A percentile compares a stretch with the other conserved stretches of the same genome.
Evolutionary conservation across 1,140 invertebrate genomes (phyloP).

Genomic region (Drosophila fuyamai): DNA sequence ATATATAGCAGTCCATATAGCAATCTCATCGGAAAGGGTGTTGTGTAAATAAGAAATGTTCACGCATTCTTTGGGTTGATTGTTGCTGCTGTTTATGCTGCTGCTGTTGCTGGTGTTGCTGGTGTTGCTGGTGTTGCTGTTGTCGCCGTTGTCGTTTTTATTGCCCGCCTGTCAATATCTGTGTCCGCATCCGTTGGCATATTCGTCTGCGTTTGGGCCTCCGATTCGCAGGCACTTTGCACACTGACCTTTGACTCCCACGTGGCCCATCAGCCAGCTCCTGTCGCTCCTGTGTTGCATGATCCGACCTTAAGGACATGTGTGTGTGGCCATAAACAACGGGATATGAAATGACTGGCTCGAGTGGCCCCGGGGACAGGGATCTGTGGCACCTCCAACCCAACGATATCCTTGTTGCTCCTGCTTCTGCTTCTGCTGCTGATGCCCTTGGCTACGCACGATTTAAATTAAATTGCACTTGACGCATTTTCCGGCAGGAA

Average conservation of each 20-base stretch:
- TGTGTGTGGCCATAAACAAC: conserved; percentile 75
- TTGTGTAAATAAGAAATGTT: conserved; percentile 50
- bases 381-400: not conserved
- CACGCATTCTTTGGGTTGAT: conserved; percentile 39
- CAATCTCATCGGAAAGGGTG: conserved; percentile 1
- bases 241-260: conserved; percentile 36
- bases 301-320: conserved; percentile 62
- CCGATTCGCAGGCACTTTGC: conserved; percentile 25
- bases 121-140: not conserved
- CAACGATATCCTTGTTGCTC: conserved; percentile 23
- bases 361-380: conserved; percentile 39
- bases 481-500: conserved; percentile 61
- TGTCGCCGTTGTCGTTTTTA: conserved; percentile 37
- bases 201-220: conserved; percentile 13
- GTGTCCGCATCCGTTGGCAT: conserved; percentile 31
- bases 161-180: conserved; percentile 45
- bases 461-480: conserved; percentile 82
- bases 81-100: conserved; percentile 12
- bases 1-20: too few relatives aligned
- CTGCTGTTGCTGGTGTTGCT: not conserved
- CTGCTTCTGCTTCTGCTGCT: conserved; percentile 15
- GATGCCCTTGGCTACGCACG: conserved; percentile 75
- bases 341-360: conserved; percentile 65
- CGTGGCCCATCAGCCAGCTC: conserved; percentile 37
- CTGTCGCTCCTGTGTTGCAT: conserved; percentile 17